Percentiles rank a stretch among this genome's conserved stretches.
phyloP scores from a whole-genome alignment of 2,888 invertebrate species.

The Eupithecia centaureata region DNA sequence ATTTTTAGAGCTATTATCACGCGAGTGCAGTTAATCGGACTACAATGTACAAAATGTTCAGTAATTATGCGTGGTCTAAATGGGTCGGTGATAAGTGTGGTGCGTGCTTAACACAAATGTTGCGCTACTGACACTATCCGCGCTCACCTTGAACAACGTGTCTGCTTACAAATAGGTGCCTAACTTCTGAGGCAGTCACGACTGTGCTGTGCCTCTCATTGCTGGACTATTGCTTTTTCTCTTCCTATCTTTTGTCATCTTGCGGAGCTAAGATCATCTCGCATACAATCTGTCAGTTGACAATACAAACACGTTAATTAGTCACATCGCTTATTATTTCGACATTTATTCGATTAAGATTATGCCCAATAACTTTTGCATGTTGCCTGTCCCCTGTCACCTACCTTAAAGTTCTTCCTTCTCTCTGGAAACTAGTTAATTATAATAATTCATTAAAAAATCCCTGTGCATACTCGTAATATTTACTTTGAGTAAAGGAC shows the following conservation, averaged over 20 bases:
- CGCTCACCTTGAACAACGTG: slow-evolving; percentile 33
- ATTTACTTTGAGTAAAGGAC: slow-evolving; percentile 21
- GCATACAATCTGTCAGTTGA: neutral
- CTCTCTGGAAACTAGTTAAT: neutral
- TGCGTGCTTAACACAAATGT: slow-evolving; percentile 45
- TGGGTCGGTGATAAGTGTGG: slow-evolving; percentile 63
- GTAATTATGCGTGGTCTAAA: slow-evolving; percentile 62
- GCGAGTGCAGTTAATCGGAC: slow-evolving; percentile 49
- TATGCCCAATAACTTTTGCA: neutral
- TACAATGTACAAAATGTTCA: slow-evolving; percentile 48
- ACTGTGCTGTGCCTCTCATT: slow-evolving; percentile 1
- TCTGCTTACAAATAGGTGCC: slow-evolving; percentile 30
- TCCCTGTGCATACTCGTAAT: neutral
- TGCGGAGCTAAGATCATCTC: neutral
- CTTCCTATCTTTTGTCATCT: neutral
- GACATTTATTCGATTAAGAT: neutral
- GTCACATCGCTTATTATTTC: neutral
- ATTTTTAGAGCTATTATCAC: slow-evolving; percentile 27
- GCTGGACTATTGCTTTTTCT: slow-evolving; percentile 2
- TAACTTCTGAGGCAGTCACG: slow-evolving; percentile 15
- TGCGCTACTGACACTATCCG: slow-evolving; percentile 39
- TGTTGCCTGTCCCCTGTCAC: too few species aligned
- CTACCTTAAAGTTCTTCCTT: neutral
- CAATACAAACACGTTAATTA: neutral
- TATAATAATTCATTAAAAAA: neutral